Evolutionary conservation across 1,140 invertebrate genomes (phyloP).

Genomic region (Zaprionus nigranus): DNA sequence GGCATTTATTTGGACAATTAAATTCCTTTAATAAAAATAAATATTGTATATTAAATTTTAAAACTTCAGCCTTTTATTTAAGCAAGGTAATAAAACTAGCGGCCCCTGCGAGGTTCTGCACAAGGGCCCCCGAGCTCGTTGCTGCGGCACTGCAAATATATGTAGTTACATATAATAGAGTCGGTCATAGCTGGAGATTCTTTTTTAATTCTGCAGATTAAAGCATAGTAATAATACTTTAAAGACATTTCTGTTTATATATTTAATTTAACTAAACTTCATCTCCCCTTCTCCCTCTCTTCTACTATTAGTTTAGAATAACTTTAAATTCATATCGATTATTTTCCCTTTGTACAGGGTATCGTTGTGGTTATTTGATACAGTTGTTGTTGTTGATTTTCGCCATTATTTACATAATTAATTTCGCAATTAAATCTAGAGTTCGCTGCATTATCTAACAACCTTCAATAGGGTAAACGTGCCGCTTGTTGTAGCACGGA

Average conservation of each 20-base stretch:
- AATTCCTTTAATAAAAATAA: no score
- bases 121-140: no score
- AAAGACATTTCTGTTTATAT: not conserved
- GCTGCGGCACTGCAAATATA: no score
- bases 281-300: not conserved
- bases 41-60: no score
- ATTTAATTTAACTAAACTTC: not conserved
- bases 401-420: constrained; percentile 21
- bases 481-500: constrained; percentile 7
- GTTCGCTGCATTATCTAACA: constrained; percentile 21
- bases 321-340: not conserved
- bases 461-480: constrained; percentile 22
- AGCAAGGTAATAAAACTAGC: no score
- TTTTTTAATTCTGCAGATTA: no score
- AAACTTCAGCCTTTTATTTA: no score
- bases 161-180: no score
- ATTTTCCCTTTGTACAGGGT: not conserved
- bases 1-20: no score
- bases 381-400: constrained; percentile 6
- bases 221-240: no score
- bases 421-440: constrained; percentile 27
- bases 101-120: no score
- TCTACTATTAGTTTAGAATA: not conserved
- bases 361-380: not conserved
- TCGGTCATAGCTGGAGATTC: no score